Base-by-base conservation (phyloP, 2,113 vertebrate species). In the Leptobrachium leishanense region DNA sequence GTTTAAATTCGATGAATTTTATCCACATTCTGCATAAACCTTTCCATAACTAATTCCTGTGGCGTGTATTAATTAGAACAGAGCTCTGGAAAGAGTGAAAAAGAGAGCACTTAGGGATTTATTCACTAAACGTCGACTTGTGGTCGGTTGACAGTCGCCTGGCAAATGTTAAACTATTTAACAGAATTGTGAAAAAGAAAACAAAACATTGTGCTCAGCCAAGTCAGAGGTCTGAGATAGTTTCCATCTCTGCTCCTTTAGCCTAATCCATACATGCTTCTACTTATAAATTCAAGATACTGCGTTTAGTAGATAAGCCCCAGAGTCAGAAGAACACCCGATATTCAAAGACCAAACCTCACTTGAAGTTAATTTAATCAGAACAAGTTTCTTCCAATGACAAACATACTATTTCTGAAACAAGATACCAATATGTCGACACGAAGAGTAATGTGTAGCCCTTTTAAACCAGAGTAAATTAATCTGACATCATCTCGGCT, bases 31-130 rank as follows among this genome's bases (percentile, higher is more conserved):
- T 68, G 41, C 6, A 43, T 68, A 43, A 41, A 42, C 66, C 43
- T 68, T 68, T 65, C 63, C 66, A 68, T 68, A 7, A 39, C n/a
- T 39, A 43, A 68, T 68, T 2, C 66, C 13, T 68, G 63, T 39
- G 9, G 66, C 43, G 11, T 68, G 39, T 12, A 68, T 68, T 68
- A 10, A 42, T 43, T 68, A 68, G 4, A 43, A 43, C 40, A 43
- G 66, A 64, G 62, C n/a, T 50, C 46, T 50, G 10, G 62, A 39
- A 20, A 64, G 31, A 64, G 8, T 8, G 8, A 50, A 50, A 5
- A 8, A 50, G 46, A 8, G 8, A 50, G 8, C 46, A 50, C 4
- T 50, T 4, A 50, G 46, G 46, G 46, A 5, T 50, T 50, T 50
- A 5, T 50, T 50, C 46, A 8, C 46, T 50, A 50, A 50, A 50